These are phyloP conservation scores for Apamea monoglypha DNA, from an alignment of 2,888 invertebrate genomes.

Conservation along the genomic window DNA sequence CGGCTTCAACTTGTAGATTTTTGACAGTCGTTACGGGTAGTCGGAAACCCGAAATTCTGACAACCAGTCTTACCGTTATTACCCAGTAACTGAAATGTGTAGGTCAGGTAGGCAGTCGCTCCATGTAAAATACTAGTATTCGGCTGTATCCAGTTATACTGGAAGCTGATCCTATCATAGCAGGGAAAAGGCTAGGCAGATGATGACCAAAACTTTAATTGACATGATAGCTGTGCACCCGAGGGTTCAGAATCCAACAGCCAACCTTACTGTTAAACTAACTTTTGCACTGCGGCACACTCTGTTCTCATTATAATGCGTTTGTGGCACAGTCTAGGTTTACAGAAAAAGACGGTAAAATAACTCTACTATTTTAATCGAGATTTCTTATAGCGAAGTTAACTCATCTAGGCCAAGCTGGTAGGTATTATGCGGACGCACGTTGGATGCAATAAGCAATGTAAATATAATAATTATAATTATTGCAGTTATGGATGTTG, in stretches of 20 bases:
- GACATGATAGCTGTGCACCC: not conserved
- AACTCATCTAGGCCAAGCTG: conserved; percentile 14
- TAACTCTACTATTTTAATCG: not conserved
- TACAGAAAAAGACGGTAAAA: not conserved
- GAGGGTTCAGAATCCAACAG: not conserved
- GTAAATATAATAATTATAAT: conserved; percentile 45
- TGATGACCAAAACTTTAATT: not conserved
- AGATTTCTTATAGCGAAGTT: not conserved
- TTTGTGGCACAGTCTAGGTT: not conserved
- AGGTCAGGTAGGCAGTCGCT: not conserved
- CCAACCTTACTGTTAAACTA: not conserved
- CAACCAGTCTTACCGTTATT: not conserved
- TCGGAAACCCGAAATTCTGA: not conserved
- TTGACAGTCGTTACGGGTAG: not conserved
- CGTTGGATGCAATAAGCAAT: conserved; percentile 30
- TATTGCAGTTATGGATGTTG: conserved; percentile 17
- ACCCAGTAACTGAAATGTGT: not conserved
- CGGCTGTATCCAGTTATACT: not conserved
- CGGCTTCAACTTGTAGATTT: not conserved
- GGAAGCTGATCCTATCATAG: not conserved
- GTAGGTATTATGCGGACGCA: conserved; percentile 37
- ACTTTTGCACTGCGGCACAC: not conserved
- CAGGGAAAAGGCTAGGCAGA: not conserved
- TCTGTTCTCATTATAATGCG: not conserved
- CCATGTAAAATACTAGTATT: not conserved